phyloP scores from a whole-genome alignment of 2,888 invertebrate genomes.

The Hoplodrina blanda region DNA sequence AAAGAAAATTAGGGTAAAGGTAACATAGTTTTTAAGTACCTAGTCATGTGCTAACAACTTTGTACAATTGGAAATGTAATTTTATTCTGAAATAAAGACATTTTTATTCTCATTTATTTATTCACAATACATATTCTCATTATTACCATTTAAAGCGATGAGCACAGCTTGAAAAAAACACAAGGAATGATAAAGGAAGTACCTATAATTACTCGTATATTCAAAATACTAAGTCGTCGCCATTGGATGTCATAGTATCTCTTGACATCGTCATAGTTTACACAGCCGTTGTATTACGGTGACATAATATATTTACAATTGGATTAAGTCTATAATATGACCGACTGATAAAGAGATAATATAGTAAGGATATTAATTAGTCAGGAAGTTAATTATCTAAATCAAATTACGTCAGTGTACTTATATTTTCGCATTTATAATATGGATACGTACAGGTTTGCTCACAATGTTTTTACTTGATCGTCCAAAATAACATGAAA shows the following conservation, averaged over 20 bases:
- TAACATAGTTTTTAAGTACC: too few relatives aligned
- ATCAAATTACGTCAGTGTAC: neutral
- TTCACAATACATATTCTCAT: too few relatives aligned
- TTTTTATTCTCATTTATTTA: too few relatives aligned
- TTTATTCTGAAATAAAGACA: too few relatives aligned
- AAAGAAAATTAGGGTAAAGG: too few relatives aligned
- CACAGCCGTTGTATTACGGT: conserved; percentile 6
- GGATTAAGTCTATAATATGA: conserved; percentile 14
- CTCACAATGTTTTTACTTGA: too few relatives aligned
- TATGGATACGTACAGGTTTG: too few relatives aligned
- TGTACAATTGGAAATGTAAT: too few relatives aligned
- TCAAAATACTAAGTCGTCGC: neutral
- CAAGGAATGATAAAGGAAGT: neutral
- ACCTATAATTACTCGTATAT: neutral
- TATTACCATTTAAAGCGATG: too few relatives aligned
- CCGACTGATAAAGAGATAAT: neutral
- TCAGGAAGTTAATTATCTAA: conserved; percentile 11
- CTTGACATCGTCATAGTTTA: conserved; percentile 32
- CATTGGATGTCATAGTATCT: conserved; percentile 11
- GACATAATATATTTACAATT: conserved; percentile 20
- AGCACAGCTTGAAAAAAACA: neutral
- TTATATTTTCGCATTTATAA: too few relatives aligned
- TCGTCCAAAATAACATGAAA: too few relatives aligned
- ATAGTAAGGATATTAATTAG: conserved; percentile 16
- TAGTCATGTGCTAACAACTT: too few relatives aligned